A percentile compares a stretch with the other conserved stretches of the same genome.
phyloP scores from a whole-genome alignment of 1,140 invertebrate genomes.

The Limonius californicus region DNA sequence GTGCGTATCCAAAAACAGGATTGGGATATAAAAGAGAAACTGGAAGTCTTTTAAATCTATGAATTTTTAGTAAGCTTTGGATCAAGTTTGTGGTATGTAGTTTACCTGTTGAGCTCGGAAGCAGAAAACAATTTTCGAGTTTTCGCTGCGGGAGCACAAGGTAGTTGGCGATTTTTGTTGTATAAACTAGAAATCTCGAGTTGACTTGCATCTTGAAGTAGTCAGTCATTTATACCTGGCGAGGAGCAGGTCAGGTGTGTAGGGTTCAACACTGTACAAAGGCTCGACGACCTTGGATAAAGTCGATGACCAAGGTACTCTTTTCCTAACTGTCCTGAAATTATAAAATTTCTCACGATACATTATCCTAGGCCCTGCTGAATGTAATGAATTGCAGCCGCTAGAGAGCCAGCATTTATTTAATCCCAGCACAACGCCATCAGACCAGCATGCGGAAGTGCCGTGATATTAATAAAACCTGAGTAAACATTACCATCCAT shows the following conservation, averaged over 20 bases:
- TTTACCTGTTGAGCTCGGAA: neutral
- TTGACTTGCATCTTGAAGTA: conserved; percentile 5
- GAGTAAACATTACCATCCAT: no score
- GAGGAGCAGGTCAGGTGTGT: conserved; percentile 24
- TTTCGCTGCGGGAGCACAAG: neutral
- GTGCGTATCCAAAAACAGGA: no score
- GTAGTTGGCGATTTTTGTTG: conserved; percentile 16
- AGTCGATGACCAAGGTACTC: conserved; percentile 40
- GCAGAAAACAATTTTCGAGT: neutral
- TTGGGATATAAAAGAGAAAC: no score
- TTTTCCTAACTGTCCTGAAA: conserved; percentile 10
- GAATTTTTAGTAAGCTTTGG: neutral
- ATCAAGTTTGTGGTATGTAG: neutral
- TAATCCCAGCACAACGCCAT: neutral
- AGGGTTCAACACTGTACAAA: conserved; percentile 38
- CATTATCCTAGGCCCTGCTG: neutral
- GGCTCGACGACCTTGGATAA: conserved; percentile 47
- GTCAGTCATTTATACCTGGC: conserved; percentile 21
- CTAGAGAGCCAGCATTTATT: neutral
- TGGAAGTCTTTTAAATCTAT: neutral
- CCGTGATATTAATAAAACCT: neutral
- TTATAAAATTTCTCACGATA: conserved; percentile 2
- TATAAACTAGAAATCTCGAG: conserved; percentile 17
- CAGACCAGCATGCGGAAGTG: conserved; percentile 8
- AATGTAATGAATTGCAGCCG: neutral